Conservation (phyloP, 2,888 invertebrate genomes). For the Bombyx huttoni region DNA sequence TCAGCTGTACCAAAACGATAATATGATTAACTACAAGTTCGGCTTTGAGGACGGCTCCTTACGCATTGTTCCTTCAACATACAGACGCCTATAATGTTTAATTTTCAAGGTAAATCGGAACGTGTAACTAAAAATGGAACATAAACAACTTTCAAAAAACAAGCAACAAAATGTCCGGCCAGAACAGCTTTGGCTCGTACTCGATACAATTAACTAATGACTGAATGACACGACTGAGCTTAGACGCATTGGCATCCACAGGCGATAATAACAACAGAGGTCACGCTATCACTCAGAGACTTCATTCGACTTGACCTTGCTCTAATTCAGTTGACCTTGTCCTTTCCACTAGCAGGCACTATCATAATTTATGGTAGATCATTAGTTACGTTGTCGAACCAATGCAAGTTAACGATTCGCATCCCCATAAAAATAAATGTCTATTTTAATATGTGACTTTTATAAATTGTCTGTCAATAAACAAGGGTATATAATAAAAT, state of each 20-base stretch:
- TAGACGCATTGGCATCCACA: conserved; percentile 25
- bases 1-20: too few species aligned
- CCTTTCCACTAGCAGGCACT: conserved; percentile 21
- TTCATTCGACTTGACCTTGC: conserved; percentile 57
- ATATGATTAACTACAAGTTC: too few species aligned
- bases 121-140: too few species aligned
- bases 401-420: conserved; percentile 42
- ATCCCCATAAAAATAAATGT: conserved; percentile 37
- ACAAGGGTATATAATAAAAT: too few species aligned
- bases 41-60: too few species aligned
- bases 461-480: too few species aligned
- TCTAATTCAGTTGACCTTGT: conserved; percentile 56
- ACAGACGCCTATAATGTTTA: too few species aligned
- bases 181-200: neutral
- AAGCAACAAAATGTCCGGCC: neutral
- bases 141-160: neutral
- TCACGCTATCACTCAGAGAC: conserved; percentile 62
- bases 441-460: conserved; percentile 2
- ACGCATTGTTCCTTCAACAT: too few species aligned
- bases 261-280: conserved; percentile 53
- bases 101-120: too few species aligned
- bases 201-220: neutral
- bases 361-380: conserved; percentile 23
- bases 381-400: conserved; percentile 42
- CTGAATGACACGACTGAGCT: conserved; percentile 3